Evolutionary conservation across 2,797 vertebrate genomes (phyloP).

Genomic region (Babyrousa celebensis): DNA sequence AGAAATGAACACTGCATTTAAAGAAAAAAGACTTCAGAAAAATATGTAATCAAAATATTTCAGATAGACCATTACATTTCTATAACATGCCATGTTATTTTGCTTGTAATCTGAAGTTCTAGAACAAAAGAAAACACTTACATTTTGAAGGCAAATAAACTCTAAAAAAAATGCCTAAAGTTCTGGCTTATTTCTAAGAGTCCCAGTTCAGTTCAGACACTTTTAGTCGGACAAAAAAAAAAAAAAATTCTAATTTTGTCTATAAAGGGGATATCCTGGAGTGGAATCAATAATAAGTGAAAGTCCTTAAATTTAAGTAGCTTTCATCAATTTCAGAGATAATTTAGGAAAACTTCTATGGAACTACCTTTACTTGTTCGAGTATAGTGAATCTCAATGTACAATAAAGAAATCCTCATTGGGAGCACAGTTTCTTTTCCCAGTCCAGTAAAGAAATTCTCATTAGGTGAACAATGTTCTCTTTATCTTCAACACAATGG

Average conservation of each 20-base stretch:
- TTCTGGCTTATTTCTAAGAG: conserved; percentile 50
- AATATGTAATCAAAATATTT: conserved; percentile 72
- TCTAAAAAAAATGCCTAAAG: conserved; percentile 23
- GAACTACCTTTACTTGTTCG: neutral
- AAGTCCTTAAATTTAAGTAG: conserved; percentile 18
- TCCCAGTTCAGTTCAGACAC: neutral
- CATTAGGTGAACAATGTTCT: neutral
- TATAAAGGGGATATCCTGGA: neutral
- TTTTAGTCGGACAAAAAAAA: neutral
- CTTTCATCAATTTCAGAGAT: conserved; percentile 24
- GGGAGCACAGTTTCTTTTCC: neutral
- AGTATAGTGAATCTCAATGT: neutral
- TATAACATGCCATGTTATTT: neutral
- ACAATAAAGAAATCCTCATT: neutral
- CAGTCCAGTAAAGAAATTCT: conserved; percentile 6
- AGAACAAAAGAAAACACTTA: conserved; percentile 50
- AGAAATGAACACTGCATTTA: conserved; percentile 32
- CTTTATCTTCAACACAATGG: conserved; percentile 17
- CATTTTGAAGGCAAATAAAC: conserved; percentile 30
- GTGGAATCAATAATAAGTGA: conserved; percentile 1
- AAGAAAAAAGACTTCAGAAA: conserved; percentile 49
- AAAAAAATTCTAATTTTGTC: neutral
- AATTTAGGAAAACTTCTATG: neutral
- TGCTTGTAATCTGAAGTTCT: neutral
- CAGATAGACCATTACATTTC: conserved; percentile 52